phyloP scores from a whole-genome alignment of 2,888 invertebrate genomes.

The Germaria angustata region DNA sequence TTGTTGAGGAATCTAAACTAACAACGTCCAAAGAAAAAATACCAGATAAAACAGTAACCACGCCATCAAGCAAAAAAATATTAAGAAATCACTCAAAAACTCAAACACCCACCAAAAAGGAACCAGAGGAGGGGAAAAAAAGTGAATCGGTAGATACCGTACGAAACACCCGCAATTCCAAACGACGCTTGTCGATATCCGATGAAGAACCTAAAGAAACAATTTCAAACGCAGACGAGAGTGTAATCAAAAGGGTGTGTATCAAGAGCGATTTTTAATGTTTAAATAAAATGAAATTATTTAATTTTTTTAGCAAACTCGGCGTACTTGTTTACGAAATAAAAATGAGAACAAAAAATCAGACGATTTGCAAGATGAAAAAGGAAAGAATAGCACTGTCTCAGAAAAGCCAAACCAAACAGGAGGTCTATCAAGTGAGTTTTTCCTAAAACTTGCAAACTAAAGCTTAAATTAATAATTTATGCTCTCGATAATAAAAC shows the following conservation, averaged over 20 bases:
- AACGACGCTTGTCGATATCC: constrained; percentile 11
- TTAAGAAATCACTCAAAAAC: constrained; percentile 47
- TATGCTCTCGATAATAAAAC: too few species aligned
- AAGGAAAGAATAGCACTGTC: constrained; percentile 20
- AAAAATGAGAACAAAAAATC: constrained; percentile 56
- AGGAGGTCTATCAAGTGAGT: constrained; percentile 51
- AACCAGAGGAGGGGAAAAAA: constrained; percentile 33
- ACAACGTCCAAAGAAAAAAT: constrained; percentile 18
- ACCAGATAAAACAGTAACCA: background rate
- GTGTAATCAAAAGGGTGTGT: constrained; percentile 49
- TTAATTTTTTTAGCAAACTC: constrained; percentile 54
- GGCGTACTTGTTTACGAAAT: constrained; percentile 57
- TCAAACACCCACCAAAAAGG: constrained; percentile 47
- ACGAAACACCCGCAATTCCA: constrained; percentile 54
- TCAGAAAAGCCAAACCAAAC: constrained; percentile 34
- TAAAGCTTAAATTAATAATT: too few species aligned
- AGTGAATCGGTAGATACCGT: background rate
- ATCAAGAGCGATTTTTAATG: background rate
- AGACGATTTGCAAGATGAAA: constrained; percentile 45
- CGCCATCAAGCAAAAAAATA: constrained; percentile 36
- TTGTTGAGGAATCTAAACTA: constrained; percentile 24
- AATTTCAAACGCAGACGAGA: constrained; percentile 26
- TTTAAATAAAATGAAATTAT: background rate
- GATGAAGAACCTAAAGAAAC: constrained; percentile 58
- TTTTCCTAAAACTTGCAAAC: background rate